Base-by-base conservation (phyloP, 53 echinoderm and acorn worm species). In the Echinarachnius parma region DNA sequence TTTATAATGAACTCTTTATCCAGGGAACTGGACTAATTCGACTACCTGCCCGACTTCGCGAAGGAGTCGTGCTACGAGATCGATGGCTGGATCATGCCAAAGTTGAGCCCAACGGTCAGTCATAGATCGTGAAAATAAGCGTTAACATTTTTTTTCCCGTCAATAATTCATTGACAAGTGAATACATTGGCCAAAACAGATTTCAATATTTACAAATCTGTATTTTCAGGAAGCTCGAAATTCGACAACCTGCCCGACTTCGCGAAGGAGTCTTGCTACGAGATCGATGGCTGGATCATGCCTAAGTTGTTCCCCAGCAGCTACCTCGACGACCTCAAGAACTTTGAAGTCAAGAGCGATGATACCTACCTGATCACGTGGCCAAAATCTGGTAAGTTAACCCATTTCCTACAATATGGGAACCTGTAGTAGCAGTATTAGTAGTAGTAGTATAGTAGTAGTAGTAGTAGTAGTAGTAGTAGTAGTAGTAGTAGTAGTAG, bases 351-450 rank as follows among this genome's bases (percentile, higher is more conserved):
- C 62, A 75, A 82, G 14, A 28, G 62, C 11, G 89, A 89, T 63
- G 93, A 93, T 39, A 57, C 83, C 3, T 93, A 64, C 36, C 76
- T 92, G 14, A 46, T 92, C 33, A 88, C 88, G 25, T 92, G 81
- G 53, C 92, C 92, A 9, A 92, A 92, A 75, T 81, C 92, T 32
- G 92, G 92, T 92, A 70, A 81, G 35, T 9, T 5, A 5, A 10
- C 13, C 13, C 42, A 39, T 39, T 39, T n/a, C n/a, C n/a, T n/a
- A n/a, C n/a, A 57, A 4, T 57, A 57, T 7, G 4, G 27, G 16
- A 9, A 57, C 0, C 27, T 24, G 0, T 57, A 56, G 3, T 56
- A 0, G 56, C 26, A 56, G 56, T 27, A 56, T 22, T 55, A 55
- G 53, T 55, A 55, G 55, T 55, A 55, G 55, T 55, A 55, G 42